Percentiles rank a stretch among this genome's conserved stretches.
phyloP scores from a whole-genome alignment of 1,140 invertebrate species.

The Eurosta solidaginis region DNA sequence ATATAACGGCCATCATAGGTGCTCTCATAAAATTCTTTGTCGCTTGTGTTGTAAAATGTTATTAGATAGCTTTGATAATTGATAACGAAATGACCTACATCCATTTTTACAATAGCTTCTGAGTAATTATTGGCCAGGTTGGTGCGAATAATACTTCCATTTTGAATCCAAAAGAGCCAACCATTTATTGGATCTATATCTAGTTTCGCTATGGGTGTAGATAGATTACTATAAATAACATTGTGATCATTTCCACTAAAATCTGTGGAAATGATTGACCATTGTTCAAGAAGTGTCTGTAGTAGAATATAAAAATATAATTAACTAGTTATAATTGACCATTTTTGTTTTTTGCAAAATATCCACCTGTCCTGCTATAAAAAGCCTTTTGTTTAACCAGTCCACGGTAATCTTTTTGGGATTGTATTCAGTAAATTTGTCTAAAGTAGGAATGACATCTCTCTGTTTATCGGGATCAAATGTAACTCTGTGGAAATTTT shows the following conservation, averaged over 20 bases:
- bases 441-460: background rate
- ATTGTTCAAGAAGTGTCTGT: constrained; percentile 27
- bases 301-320: constrained; percentile 15
- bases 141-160: constrained; percentile 72
- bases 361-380: constrained; percentile 72
- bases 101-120: constrained; percentile 67
- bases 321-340: background rate
- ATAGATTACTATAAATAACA: background rate
- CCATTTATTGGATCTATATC: constrained; percentile 92
- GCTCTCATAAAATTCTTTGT: constrained; percentile 74
- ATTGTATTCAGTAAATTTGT: constrained; percentile 42
- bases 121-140: constrained; percentile 73
- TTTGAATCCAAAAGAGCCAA: constrained; percentile 80
- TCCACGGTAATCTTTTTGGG: constrained; percentile 78
- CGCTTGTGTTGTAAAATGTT: constrained; percentile 73
- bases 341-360: background rate
- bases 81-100: constrained; percentile 79
- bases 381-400: constrained; percentile 84
- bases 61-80: constrained; percentile 78
- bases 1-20: constrained; percentile 74
- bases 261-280: constrained; percentile 33
- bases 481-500: background rate
- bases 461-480: background rate
- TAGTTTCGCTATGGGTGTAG: constrained; percentile 68
- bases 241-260: constrained; percentile 1